Evolutionary conservation across 2,113 vertebrate species (phyloP), one percentile per base, ranked within the genome.

Genomic region (Phoxinus phoxinus): DNA sequence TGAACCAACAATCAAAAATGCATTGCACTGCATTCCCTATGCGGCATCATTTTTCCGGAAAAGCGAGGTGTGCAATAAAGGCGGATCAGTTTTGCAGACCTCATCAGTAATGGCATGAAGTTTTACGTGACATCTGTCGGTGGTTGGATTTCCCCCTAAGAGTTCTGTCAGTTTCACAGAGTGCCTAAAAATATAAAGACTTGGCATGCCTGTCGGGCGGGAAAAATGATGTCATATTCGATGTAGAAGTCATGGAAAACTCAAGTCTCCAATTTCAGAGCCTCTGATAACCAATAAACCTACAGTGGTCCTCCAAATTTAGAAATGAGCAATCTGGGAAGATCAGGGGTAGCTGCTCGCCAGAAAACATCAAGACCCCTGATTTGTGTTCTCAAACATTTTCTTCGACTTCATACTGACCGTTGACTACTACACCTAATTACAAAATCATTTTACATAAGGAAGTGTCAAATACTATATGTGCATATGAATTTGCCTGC

Each of bases 211-310:
- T 88, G 48, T 51, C 82, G 73, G 88, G 90, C 84, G 88, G 93
- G 91, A 93, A 93, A 93, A 93, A 92, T 90, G 81, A 90, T 89
- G 92, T 92, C 90, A 91, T 92, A 91, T 94, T 93, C 87, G 41
- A 84, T 89, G 85, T 72, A 93, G 91, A 95, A 93, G 92, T 91
- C 93, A 93, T 90, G 93, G 92, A 94, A 94, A 93, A 91, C 77
- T 27, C 73, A 59, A 89, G 91, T 88, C 91, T 95, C 92, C 86
- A 12, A 91, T 95, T 94, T 93, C 92, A 93, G 82, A 88, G 90
- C 73, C 86, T 84, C 90, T 90, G 92, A 94, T 94, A 93, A 94
- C 90, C 91, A 91, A 94, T 92, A 91, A 95, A 93, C 87, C 83
- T 91, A 89, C 85, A 91, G 90, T 86, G 58, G 61, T 27, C 84